Evolutionary conservation across 2,888 invertebrate genomes (phyloP).

Genomic region (Coremacera marginata): DNA sequence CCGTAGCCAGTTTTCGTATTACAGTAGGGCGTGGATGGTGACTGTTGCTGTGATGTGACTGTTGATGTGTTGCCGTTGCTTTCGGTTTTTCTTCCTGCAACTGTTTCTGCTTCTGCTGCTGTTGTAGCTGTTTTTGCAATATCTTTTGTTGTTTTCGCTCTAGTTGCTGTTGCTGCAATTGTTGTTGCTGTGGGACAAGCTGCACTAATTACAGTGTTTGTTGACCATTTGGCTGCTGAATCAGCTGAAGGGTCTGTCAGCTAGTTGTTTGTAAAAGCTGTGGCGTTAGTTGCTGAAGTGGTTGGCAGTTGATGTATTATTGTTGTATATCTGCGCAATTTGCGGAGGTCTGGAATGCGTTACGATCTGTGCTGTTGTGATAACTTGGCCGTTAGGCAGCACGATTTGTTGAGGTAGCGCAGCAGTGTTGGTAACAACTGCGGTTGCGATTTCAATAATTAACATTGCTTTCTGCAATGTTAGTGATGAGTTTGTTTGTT

Average conservation of each 20-base stretch:
- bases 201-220: constrained; percentile 63
- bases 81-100: too few species aligned
- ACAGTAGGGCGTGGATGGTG: constrained; percentile 82
- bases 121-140: too few species aligned
- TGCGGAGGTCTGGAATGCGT: constrained; percentile 63
- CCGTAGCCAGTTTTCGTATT: constrained; percentile 73
- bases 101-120: too few species aligned
- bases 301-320: constrained; percentile 39
- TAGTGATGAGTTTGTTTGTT: too few species aligned
- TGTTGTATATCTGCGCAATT: constrained; percentile 65
- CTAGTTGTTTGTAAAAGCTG: constrained; percentile 63
- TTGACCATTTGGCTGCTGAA: constrained; percentile 68
- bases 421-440: constrained; percentile 51
- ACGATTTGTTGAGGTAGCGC: constrained; percentile 66
- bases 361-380: constrained; percentile 67
- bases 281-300: constrained; percentile 55
- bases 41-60: too few species aligned
- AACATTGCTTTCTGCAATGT: too few species aligned
- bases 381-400: constrained; percentile 67
- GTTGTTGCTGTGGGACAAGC: constrained; percentile 57
- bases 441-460: constrained; percentile 22
- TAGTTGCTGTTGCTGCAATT: too few species aligned
- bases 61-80: too few species aligned
- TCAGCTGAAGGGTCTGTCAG: constrained; percentile 67
- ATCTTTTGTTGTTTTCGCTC: too few species aligned